Conservation (phyloP, 2,113 vertebrate species). For the Phaetusa simplex region DNA sequence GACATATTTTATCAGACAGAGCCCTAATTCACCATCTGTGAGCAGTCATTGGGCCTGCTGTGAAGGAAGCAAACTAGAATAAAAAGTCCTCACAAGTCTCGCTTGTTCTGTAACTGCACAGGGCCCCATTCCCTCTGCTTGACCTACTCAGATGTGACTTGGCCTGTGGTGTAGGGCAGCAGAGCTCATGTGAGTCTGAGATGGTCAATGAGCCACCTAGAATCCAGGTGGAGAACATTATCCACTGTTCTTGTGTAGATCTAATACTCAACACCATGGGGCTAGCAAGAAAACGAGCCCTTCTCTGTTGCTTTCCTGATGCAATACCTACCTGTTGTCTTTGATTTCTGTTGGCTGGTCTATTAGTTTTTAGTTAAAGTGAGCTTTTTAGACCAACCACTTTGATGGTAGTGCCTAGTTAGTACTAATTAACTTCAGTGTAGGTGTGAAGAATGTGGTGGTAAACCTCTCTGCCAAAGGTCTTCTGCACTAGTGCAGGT, state of each 20-base stretch:
- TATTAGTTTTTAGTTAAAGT: neutral
- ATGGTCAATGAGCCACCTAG: neutral
- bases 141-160: neutral
- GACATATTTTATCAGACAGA: neutral
- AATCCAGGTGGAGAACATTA: neutral
- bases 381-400: neutral
- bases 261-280: neutral
- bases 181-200: neutral
- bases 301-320: neutral
- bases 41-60: neutral
- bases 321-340: neutral
- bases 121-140: neutral
- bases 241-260: neutral
- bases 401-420: neutral
- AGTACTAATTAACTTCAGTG: neutral
- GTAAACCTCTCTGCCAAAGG: neutral
- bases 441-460: neutral
- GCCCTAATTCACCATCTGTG: neutral
- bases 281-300: neutral
- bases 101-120: fast-evolving
- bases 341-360: neutral
- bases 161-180: neutral
- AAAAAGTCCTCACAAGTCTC: neutral
- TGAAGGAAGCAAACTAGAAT: neutral
- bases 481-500: neutral